Percentiles rank a stretch among this genome's conserved stretches.
Conservation (phyloP, 2,888 invertebrate species). For the Koerneria pararmatus region DNA sequence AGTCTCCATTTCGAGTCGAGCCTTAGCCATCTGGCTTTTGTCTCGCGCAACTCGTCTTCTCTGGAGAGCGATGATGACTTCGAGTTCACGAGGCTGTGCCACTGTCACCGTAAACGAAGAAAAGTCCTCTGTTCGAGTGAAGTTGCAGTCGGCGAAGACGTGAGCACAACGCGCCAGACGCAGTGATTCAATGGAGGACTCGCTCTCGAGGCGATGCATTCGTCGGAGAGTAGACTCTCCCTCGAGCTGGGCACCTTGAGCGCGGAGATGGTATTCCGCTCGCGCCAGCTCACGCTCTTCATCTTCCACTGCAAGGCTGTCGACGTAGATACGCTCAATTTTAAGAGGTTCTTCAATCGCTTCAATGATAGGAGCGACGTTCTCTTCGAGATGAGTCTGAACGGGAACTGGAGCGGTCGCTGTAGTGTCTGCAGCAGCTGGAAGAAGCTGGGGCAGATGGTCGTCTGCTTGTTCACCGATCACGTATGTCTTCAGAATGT, state of each 20-base stretch:
- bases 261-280: slow-evolving; percentile 45
- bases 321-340: slow-evolving; percentile 50
- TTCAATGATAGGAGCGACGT: slow-evolving; percentile 39
- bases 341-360: slow-evolving; percentile 31
- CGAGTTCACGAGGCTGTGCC: slow-evolving; percentile 31
- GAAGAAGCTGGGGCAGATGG: slow-evolving; percentile 12
- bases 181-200: slow-evolving; percentile 22
- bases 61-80: slow-evolving; percentile 16
- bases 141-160: slow-evolving; percentile 55
- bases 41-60: slow-evolving; percentile 16
- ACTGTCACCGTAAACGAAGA: slow-evolving; percentile 48
- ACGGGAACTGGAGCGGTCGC: background rate
- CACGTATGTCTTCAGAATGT: slow-evolving; percentile 57
- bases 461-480: slow-evolving; percentile 53
- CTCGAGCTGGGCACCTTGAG: slow-evolving; percentile 47
- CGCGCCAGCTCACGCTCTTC: slow-evolving; percentile 34
- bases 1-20: slow-evolving; percentile 32
- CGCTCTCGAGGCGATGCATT: slow-evolving; percentile 42
- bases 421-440: background rate
- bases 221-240: slow-evolving; percentile 38
- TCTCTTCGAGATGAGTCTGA: slow-evolving; percentile 38
- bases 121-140: slow-evolving; percentile 50
- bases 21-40: slow-evolving; percentile 37
- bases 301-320: slow-evolving; percentile 45
- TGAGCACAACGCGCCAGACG: slow-evolving; percentile 36